Base-by-base conservation (phyloP, 2,888 invertebrate genomes). In the Trissolcus japonicus region DNA sequence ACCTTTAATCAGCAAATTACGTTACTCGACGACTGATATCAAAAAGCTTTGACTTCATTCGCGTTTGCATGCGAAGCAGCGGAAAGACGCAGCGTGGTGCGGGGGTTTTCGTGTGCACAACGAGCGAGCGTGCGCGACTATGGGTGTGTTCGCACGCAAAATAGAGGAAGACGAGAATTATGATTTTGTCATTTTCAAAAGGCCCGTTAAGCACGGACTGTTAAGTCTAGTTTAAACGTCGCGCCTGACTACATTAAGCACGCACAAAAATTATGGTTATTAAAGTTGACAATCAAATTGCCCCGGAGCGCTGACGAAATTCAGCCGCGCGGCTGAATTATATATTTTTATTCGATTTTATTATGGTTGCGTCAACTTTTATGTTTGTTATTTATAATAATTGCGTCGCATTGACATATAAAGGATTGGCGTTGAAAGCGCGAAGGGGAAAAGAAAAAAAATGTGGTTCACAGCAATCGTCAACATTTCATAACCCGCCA, bases 1-100 rank as follows among this genome's bases (percentile, higher is more conserved):
- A 56, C 61, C 57, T 71, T 71, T 62, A 62, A 71, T 71, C 71
- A 62, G 51, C 62, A 71, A 71, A 57, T 62, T 62, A 56, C 62
- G 48, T 71, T 71, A 50, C 48, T 51, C 62, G 51, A 51, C 9
- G 41, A 53, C 51, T 43, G 62, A 71, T 63, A 71, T 63, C 61
- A 53, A 63, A 60, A 71, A 62, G 71, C 69, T 63, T 57, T 63
- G 57, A 48, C 67, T 56, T 53, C 46, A 60, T 56, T 53, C 48
- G 51, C 43, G 56, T 61, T 67, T 62, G 57, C 56, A 67, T 25
- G 66, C 66, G 60, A 62, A 67, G 51, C 55, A 35, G 61, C 25
- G 43, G 19, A 67, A 73, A 35, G 40, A 61, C 51, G 51, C 9
- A 13, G 16, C 11, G 51, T 51, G 51, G 19, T 51, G 11, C 14